phyloP scores from a whole-genome alignment of 2,888 invertebrate genomes.

The Ichneumoninae sp. region DNA sequence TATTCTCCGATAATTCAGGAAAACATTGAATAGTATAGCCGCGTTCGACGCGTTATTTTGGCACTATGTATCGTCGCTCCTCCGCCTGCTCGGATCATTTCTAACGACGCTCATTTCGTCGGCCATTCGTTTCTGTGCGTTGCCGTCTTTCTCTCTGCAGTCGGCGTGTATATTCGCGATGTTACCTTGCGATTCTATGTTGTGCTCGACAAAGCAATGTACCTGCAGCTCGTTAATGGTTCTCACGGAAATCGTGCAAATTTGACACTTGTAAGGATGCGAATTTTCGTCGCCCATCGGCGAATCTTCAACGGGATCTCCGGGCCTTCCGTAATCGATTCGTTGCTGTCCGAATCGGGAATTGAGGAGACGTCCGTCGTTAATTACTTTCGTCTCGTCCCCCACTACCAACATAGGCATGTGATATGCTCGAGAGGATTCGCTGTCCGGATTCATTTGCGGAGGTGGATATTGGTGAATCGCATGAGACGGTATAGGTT shows the following conservation, averaged over 20 bases:
- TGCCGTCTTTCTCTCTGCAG: slow-evolving; percentile 82
- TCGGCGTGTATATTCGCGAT: slow-evolving; percentile 66
- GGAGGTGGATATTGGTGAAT: slow-evolving; percentile 72
- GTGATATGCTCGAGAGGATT: slow-evolving; percentile 76
- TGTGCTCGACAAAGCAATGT: slow-evolving; percentile 80
- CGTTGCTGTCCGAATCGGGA: slow-evolving; percentile 71
- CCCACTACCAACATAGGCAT: slow-evolving; percentile 71
- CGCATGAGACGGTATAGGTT: slow-evolving; percentile 77
- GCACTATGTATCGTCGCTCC: slow-evolving; percentile 88
- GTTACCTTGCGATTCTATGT: slow-evolving; percentile 74
- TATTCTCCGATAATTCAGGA: slow-evolving; percentile 43
- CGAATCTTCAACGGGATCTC: slow-evolving; percentile 56
- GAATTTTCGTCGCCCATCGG: slow-evolving; percentile 62
- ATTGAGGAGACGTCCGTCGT: slow-evolving; percentile 70
- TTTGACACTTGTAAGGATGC: slow-evolving; percentile 78
- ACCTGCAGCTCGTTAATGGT: slow-evolving; percentile 78
- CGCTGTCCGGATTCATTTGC: slow-evolving; percentile 68
- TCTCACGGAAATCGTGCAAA: slow-evolving; percentile 76
- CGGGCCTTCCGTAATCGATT: slow-evolving; percentile 61
- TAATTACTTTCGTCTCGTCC: slow-evolving; percentile 73
- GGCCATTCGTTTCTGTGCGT: slow-evolving; percentile 83
- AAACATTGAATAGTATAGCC: slow-evolving; percentile 50
- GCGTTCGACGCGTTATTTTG: slow-evolving; percentile 83
- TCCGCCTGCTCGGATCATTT: slow-evolving; percentile 85
- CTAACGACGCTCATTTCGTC: slow-evolving; percentile 81